Base-by-base conservation (phyloP, 2,888 invertebrate genomes). In the Pilophorus perplexus region DNA sequence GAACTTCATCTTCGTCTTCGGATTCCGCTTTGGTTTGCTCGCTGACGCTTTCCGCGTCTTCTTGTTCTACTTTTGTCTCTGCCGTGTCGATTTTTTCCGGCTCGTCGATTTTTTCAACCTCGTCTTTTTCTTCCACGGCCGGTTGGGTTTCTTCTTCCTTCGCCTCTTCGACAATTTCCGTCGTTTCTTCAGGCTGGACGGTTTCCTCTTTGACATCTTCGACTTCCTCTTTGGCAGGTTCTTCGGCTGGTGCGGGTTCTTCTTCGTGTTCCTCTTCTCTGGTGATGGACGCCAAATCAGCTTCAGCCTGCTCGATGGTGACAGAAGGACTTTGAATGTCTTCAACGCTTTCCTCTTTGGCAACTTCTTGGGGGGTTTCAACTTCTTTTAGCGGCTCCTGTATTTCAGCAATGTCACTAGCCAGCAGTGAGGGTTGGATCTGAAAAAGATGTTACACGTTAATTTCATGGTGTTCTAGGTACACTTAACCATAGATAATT, bases 1-100 rank as follows among this genome's bases (percentile, higher is more conserved):
- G 28, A 6, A 25, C 25, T 14, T 55, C 55, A 38, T 33, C 25
- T 18, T 55, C 55, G 22, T 38, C 55, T 1, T 33, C 55, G 2
- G 38, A 37, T 12, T 14, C 38, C 4, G 12, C 38, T 10, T 52
- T 52, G 2, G 52, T 52, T 14, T 28, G n/a, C 14, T 27, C 52
- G 27, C 27, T 25, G 3, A 52, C 52, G 16, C 18, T 28, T 6
- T 14, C 37, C 10, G 76, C 0, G 81, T 78, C 1, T 81, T 83
- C 38, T n/a, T 25, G 28, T 25, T 68, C 50, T 23, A 77, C 77
- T 42, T 57, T 23, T 5, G 22, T 38, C 16, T 4, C 28, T 54
- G 6, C 4, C 3, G 14, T 25, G 28, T 28, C 54, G 14, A 28
- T 18, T 8, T 54, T 14, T 52, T 28, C 14, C 25, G 5, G 50